A percentile compares a stretch with the other conserved stretches of the same genome.
Conservation (phyloP, 2,113 vertebrate species). For the Hydrolagus affinis region DNA sequence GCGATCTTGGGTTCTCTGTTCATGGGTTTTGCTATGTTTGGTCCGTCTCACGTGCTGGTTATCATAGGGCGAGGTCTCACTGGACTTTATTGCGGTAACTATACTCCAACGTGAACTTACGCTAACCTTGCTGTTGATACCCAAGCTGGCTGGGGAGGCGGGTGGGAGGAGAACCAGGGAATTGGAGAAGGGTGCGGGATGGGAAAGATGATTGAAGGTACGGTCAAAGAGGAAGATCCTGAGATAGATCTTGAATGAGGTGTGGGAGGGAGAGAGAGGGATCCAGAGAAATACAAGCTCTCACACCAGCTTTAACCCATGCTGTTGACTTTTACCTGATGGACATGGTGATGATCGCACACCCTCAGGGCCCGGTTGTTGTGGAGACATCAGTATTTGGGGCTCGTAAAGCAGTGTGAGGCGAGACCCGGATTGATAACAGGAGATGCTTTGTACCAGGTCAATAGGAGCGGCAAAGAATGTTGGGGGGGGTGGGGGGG, state of each 20-base stretch:
- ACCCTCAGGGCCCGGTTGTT: background rate
- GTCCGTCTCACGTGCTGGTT: constrained; percentile 77
- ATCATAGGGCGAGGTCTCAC: constrained; percentile 76
- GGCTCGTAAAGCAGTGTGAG: background rate
- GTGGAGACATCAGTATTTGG: background rate
- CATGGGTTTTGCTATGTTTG: constrained; percentile 73
- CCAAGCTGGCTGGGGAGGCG: background rate
- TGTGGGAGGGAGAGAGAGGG: background rate
- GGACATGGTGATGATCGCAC: no score
- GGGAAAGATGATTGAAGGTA: no score
- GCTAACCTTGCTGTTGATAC: background rate
- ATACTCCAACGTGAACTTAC: no score
- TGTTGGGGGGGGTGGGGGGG: background rate
- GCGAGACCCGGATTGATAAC: background rate
- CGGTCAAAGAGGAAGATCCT: no score
- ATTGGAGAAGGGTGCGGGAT: no score
- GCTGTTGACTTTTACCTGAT: no score
- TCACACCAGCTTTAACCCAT: no score
- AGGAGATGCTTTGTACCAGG: background rate
- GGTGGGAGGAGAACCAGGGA: background rate
- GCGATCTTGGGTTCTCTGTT: constrained; percentile 76
- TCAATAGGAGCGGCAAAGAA: background rate
- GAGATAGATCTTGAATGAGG: background rate
- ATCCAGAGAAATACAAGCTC: background rate
- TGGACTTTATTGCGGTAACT: constrained; percentile 82